Conservation (phyloP, 2,113 vertebrate genomes). For the Australoheros scitulus region DNA sequence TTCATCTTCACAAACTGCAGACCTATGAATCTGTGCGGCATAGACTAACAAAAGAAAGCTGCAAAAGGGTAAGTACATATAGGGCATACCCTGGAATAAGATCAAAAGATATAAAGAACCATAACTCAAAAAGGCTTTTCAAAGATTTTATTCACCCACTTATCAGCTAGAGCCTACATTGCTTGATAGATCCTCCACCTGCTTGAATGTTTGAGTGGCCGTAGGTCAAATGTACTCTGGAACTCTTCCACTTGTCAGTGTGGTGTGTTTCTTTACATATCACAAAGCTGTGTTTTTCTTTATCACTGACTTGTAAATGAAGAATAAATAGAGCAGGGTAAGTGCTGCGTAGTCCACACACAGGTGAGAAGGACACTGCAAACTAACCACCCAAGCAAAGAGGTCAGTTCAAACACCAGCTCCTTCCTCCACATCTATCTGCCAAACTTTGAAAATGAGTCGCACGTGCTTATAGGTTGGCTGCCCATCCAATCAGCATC, state of each 20-base stretch:
- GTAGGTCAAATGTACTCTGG: background rate
- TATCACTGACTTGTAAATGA: slow-evolving; percentile 69
- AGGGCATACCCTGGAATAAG: slow-evolving; percentile 1
- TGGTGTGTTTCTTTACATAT: slow-evolving; percentile 26
- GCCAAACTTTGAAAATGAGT: background rate
- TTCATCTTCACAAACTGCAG: slow-evolving; percentile 7
- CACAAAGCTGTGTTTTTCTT: slow-evolving; percentile 60
- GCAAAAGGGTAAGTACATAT: background rate
- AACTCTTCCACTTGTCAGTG: slow-evolving; percentile 18
- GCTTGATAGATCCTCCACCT: background rate
- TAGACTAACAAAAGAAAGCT: background rate
- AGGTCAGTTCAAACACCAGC: slow-evolving; percentile 25
- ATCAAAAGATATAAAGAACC: slow-evolving; percentile 16
- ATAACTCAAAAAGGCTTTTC: slow-evolving; percentile 3
- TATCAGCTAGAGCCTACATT: background rate
- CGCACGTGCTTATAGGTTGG: background rate
- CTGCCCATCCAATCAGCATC: background rate
- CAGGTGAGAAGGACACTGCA: slow-evolving; percentile 52
- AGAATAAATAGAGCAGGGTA: slow-evolving; percentile 60
- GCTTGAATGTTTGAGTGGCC: background rate
- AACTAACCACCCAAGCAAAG: slow-evolving; percentile 54
- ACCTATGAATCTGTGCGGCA: background rate
- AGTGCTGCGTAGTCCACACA: slow-evolving; percentile 36
- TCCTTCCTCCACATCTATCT: background rate
- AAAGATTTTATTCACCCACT: background rate